These are phyloP conservation scores for Selene dorsalis DNA, from an alignment of 2,797 vertebrate species.

Conservation along the genomic window DNA sequence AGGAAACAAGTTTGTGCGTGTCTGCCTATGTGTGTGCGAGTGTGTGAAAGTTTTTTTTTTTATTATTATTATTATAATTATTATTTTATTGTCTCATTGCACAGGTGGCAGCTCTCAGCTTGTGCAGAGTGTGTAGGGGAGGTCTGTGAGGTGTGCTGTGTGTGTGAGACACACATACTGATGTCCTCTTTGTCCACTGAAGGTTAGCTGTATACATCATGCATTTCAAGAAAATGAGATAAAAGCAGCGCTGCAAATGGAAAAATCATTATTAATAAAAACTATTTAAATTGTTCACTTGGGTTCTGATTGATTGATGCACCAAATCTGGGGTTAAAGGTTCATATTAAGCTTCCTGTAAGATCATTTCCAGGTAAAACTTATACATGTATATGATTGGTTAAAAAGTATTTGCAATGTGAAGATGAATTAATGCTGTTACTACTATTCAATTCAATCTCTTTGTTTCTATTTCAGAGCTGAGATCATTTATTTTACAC, in stretches of 20 bases:
- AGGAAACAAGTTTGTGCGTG: constrained; percentile 48
- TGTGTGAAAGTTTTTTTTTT: constrained; percentile 39
- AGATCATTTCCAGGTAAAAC: constrained; percentile 1
- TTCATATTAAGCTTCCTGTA: neutral
- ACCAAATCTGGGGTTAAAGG: neutral
- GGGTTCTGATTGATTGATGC: constrained; percentile 28
- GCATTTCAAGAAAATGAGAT: constrained; percentile 76
- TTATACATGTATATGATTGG: neutral
- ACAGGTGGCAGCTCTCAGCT: constrained; percentile 49
- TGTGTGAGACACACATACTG: constrained; percentile 72
- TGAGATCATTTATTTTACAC: neutral
- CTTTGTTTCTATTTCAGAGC: no score
- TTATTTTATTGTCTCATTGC: constrained; percentile 44
- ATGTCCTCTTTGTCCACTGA: constrained; percentile 81
- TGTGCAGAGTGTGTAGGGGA: constrained; percentile 64
- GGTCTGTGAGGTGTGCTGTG: constrained; percentile 81
- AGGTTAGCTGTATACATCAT: constrained; percentile 77
- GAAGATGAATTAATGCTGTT: neutral
- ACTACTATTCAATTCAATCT: no score
- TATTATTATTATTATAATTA: constrained; percentile 24
- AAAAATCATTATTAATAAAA: constrained; percentile 84
- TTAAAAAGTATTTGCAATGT: neutral
- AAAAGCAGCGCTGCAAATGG: constrained; percentile 75
- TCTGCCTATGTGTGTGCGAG: constrained; percentile 34
- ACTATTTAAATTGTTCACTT: constrained; percentile 75